Base-by-base conservation (phyloP, 2,888 invertebrate species). In the Aelia acuminata region DNA sequence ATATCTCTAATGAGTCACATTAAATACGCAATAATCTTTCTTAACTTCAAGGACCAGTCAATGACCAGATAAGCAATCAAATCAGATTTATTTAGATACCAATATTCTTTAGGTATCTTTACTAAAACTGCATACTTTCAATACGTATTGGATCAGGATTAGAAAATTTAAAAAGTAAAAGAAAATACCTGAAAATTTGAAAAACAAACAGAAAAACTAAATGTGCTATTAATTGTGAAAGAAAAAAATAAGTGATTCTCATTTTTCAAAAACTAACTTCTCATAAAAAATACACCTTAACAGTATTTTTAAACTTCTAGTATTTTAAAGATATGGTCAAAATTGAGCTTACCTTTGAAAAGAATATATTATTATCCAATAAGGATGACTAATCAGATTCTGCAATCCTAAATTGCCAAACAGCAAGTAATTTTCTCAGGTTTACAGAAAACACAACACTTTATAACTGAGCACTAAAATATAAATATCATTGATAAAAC, bases 391-490 rank as follows among this genome's bases (percentile, higher is more conserved):
- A 35, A 70, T 31, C 63, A 70, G 31, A 70, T 70, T 70, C 20
- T 31, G 31, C 18, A 35, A 35, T 70, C 63, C 35, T 70, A 35
- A 70, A 20, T 70, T 47, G 43, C 43, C 11, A 39, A 80, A 80
- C n/a, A 47, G 80, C 43, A 43, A 80, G 43, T 43, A 22, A 80
- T 43, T 22, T n/a, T 43, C 80, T 80, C 80, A 22, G 43, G 13
- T n/a, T 43, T 80, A 11, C 31, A 80, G 11, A 80, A 80, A 80
- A n/a, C 75, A 75, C 75, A 75, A 75, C 75, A 80, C 43, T 80
- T 80, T 47, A 80, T 43, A 80, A 80, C 43, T 43, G 43, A 35
- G 43, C 80, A 80, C n/a, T n/a, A 43, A n/a, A 80, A 80, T 20
- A 75, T 75, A 20, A 22, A 39, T 80, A 80, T n/a, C 80, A 80